Conservation (phyloP, 2,797 vertebrate genomes). For the Dallia pectoralis region DNA sequence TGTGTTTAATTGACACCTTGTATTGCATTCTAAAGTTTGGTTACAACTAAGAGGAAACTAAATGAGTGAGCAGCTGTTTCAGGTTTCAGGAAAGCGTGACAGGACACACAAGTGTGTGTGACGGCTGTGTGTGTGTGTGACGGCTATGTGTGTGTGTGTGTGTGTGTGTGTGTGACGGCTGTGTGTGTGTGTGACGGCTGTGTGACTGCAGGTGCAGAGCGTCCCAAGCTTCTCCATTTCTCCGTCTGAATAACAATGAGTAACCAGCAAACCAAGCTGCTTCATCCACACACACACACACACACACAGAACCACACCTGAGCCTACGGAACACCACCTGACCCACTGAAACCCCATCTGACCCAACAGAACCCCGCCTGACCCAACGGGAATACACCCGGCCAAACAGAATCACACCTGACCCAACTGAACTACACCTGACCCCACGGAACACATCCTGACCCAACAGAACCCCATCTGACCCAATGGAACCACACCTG, state of each 20-base stretch:
- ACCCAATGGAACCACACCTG: not conserved
- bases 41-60: not conserved
- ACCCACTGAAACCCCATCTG: conserved; percentile 8
- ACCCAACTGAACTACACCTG: not conserved
- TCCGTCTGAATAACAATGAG: not conserved
- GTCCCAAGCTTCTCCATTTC: not conserved
- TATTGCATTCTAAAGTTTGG: not conserved
- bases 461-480: not conserved
- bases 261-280: conserved; percentile 2
- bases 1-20: not conserved
- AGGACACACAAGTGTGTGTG: not conserved
- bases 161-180: not conserved
- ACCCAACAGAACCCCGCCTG: not conserved
- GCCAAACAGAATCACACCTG: not conserved
- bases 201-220: conserved; percentile 7
- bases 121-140: not conserved
- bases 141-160: not conserved
- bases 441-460: conserved; percentile 2
- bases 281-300: not conserved
- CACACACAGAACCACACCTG: not conserved
- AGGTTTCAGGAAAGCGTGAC: not conserved
- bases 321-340: not conserved
- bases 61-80: not conserved
- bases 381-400: not conserved
- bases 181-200: not conserved